Conservation (phyloP, 2,888 invertebrate genomes). For the Melanchra persicariae region DNA sequence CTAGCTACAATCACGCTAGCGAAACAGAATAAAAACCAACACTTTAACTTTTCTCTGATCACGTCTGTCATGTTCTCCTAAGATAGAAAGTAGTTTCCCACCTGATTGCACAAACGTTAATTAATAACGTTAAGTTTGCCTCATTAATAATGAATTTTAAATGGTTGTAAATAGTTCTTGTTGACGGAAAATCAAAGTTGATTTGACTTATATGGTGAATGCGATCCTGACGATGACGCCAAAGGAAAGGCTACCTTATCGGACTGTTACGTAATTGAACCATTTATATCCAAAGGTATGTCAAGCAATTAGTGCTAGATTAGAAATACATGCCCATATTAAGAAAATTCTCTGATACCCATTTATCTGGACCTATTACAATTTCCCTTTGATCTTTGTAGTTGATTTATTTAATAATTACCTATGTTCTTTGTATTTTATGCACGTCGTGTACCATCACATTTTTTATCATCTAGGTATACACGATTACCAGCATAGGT, state of each 20-base stretch:
- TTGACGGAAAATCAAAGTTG: conserved; percentile 50
- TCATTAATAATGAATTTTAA: conserved; percentile 45
- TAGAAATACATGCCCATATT: conserved; percentile 17
- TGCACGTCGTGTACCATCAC: conserved; percentile 6
- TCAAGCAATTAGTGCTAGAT: conserved; percentile 16
- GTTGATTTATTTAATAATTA: conserved; percentile 1
- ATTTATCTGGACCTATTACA: background rate
- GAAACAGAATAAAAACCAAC: conserved; percentile 34
- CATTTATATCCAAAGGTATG: conserved; percentile 28
- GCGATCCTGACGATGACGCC: conserved; percentile 7
- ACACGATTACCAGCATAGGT: conserved; percentile 22
- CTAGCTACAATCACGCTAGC: conserved; percentile 40
- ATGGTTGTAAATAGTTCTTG: conserved; percentile 31
- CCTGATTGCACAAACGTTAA: conserved; percentile 50
- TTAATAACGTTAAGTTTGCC: conserved; percentile 42
- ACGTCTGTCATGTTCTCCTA: conserved; percentile 49
- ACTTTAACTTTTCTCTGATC: conserved; percentile 36
- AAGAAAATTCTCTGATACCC: conserved; percentile 6
- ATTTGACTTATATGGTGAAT: conserved; percentile 44
- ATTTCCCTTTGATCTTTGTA: conserved; percentile 16
- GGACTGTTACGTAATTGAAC: conserved; percentile 25
- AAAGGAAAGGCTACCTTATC: conserved; percentile 24
- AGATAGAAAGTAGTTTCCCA: conserved; percentile 62
- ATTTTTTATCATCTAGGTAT: conserved; percentile 21
- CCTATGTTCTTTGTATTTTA: conserved; percentile 38